Percentiles rank a stretch among this genome's conserved stretches.
Conservation (phyloP, 2,113 vertebrate genomes). For the Pipra filicauda region DNA sequence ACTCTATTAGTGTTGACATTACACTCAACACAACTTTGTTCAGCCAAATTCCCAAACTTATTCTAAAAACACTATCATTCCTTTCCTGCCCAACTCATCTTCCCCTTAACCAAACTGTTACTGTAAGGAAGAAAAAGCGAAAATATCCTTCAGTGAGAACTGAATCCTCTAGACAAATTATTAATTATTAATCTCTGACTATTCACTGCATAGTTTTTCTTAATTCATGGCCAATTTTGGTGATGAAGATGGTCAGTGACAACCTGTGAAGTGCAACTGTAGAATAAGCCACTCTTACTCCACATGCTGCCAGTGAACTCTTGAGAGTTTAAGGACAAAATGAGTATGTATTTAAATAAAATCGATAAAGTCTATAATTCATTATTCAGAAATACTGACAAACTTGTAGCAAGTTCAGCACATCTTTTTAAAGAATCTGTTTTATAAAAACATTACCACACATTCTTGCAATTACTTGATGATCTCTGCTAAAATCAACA, state of each 20-base stretch:
- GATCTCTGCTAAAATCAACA: conserved; percentile 48
- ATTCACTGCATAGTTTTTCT: background rate
- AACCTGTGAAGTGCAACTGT: background rate
- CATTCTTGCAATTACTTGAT: conserved; percentile 14
- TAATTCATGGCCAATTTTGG: background rate
- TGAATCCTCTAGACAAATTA: background rate
- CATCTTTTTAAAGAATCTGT: background rate
- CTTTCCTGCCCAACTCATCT: background rate
- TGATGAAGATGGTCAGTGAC: background rate
- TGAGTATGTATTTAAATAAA: background rate
- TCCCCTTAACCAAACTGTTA: background rate
- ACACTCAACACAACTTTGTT: background rate
- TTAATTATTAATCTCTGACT: background rate
- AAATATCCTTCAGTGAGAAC: background rate
- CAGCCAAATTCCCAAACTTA: background rate
- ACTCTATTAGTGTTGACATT: background rate
- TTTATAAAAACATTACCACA: conserved; percentile 19
- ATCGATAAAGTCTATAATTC: background rate
- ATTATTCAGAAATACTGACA: background rate
- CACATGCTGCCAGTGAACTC: background rate
- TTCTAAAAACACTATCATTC: background rate
- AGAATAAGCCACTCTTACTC: background rate
- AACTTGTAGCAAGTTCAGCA: background rate
- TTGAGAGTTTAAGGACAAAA: background rate
- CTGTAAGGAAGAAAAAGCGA: background rate